Conservation (phyloP, 1,140 invertebrate species). For the Eueides isabella region DNA sequence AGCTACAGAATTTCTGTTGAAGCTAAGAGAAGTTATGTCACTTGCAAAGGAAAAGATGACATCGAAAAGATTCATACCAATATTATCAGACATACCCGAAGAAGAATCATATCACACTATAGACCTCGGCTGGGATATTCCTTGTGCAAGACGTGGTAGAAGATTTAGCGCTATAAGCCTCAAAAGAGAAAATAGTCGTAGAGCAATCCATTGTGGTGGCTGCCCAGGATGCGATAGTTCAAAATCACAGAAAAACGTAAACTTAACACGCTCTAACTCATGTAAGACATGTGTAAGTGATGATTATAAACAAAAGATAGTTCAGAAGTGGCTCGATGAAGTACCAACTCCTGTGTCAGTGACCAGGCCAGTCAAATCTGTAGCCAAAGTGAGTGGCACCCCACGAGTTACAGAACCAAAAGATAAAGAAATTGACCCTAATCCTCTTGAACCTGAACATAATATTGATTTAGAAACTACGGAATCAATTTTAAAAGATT, state of each 20-base stretch:
- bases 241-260: conserved; percentile 58
- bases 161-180: conserved; percentile 79
- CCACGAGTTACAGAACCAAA: conserved; percentile 69
- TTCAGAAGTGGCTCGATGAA: conserved; percentile 89
- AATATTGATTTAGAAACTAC: conserved; percentile 45
- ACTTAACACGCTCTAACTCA: conserved; percentile 74
- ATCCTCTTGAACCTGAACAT: conserved; percentile 45
- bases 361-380: conserved; percentile 60
- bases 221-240: conserved; percentile 85
- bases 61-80: conserved; percentile 91
- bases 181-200: conserved; percentile 83
- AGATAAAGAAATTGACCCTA: conserved; percentile 47
- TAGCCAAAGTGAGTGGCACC: conserved; percentile 75
- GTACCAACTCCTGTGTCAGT: conserved; percentile 79
- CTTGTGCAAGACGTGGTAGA: conserved; percentile 68
- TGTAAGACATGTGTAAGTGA: conserved; percentile 82
- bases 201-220: conserved; percentile 82
- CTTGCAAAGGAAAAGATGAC: conserved; percentile 94
- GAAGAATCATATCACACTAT: conserved; percentile 83
- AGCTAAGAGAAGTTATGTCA: conserved; percentile 93
- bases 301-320: conserved; percentile 80
- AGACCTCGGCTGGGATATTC: conserved; percentile 77
- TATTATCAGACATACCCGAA: conserved; percentile 90
- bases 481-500: conserved; percentile 45
- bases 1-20: conserved; percentile 91